phyloP scores from a whole-genome alignment of 2,797 vertebrate species.

The Aldrovandia affinis region DNA sequence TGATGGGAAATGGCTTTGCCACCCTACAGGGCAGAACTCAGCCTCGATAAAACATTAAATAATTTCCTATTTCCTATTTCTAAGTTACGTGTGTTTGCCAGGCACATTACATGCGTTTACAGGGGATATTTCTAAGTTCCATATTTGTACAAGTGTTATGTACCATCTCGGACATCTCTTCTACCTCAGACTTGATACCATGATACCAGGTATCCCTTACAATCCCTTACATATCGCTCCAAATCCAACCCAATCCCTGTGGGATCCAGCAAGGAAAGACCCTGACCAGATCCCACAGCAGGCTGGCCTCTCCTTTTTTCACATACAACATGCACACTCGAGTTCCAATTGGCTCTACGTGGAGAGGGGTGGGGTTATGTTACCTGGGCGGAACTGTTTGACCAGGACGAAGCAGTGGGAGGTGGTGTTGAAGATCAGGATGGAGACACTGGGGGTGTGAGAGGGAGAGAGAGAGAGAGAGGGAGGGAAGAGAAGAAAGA shows the following conservation, averaged over 20 bases:
- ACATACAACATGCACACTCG: background rate
- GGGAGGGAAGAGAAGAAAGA: background rate
- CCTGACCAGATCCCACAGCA: background rate
- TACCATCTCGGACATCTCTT: background rate
- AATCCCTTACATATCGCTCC: background rate
- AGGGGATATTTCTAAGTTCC: background rate
- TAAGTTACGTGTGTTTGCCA: no score
- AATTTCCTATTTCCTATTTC: no score
- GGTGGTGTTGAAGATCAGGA: slow-evolving; percentile 89
- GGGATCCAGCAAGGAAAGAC: background rate
- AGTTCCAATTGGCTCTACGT: background rate
- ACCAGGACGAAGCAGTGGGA: slow-evolving; percentile 91
- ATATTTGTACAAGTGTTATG: background rate
- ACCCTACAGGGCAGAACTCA: background rate
- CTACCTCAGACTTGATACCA: background rate
- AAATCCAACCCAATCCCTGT: background rate
- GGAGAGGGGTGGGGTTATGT: slow-evolving; percentile 8
- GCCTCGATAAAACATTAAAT: no score
- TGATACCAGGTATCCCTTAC: background rate
- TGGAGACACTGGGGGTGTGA: slow-evolving; percentile 76
- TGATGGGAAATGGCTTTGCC: background rate
- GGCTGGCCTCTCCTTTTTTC: background rate
- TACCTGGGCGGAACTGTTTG: slow-evolving; percentile 97
- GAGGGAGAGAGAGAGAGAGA: slow-evolving; percentile 20
- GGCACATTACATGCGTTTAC: background rate